Base-by-base conservation (phyloP, 2,888 invertebrate species). In the Actias luna region DNA sequence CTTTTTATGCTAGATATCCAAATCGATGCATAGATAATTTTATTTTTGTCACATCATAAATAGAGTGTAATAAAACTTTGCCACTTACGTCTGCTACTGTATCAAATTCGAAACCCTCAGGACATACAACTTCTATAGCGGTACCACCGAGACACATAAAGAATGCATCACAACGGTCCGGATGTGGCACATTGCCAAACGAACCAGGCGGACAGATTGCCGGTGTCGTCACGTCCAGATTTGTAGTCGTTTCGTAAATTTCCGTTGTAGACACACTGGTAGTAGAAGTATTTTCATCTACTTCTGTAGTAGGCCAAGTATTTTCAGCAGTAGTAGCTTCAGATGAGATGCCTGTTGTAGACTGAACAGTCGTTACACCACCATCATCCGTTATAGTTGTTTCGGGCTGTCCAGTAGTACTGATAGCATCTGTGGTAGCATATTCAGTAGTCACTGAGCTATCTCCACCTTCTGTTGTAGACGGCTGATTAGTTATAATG, bases 141-240 rank as follows among this genome's bases (percentile, higher is more conserved):
- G 63, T 58, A 0, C 79, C 78, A 3, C 67, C 72, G 0, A 74
- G 64, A 31, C 86, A 86, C 65, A 82, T 66, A 52, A 71, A 83
- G 68, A 76, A 85, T 0, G 74, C 67, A 59, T 75, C 66, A 18
- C 84, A 85, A 0, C 65, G 22, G 0, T 69, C 68, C 2, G 83
- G 83, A 61, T 83, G 77, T 0, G 83, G 71, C 0, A 81, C 64
- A 59, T 80, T 76, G 1, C 74, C 79, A 3, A 74, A 65, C 1
- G 66, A 64, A 1, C 69, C 75, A 0, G 69, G 69, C 0, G 77
- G 75, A 62, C 83, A 80, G 0, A 63, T 50, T 72, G 69, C 42
- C 27, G 59, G 55, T 5, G 65, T 62, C 0, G 65, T 63, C 3
- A 35, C 59, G 33, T 36, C 18, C n/a, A 52, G 0, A 27, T 62